Conservation (phyloP, 1,140 invertebrate genomes). For the Vanessa tameamea region DNA sequence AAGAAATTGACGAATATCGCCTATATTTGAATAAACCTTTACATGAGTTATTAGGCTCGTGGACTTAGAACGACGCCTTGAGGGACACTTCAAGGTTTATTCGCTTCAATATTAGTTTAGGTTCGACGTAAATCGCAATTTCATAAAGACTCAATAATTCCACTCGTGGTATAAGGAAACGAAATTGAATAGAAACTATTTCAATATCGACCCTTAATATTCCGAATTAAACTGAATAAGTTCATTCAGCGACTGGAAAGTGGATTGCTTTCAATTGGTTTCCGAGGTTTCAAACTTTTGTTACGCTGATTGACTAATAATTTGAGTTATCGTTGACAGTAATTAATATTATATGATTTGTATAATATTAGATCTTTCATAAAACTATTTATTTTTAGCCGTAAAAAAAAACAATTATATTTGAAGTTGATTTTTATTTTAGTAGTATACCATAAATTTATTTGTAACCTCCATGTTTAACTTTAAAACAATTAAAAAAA, state of each 20-base stretch:
- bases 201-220: conserved; percentile 16
- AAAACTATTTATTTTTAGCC: too few relatives aligned
- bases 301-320: not conserved
- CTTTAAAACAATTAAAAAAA: too few relatives aligned
- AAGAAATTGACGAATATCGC: not conserved
- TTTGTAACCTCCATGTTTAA: too few relatives aligned
- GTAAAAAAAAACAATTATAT: too few relatives aligned
- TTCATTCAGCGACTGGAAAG: conserved; percentile 3
- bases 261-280: conserved; percentile 8
- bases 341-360: too few relatives aligned
- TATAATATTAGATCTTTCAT: too few relatives aligned
- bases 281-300: conserved; percentile 5
- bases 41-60: conserved; percentile 39
- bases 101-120: conserved; percentile 39
- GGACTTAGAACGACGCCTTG: conserved; percentile 55
- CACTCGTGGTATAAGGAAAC: not conserved
- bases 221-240: conserved; percentile 1
- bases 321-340: not conserved
- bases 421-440: too few relatives aligned
- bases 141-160: conserved; percentile 34
- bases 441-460: too few relatives aligned
- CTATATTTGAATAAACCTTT: conserved; percentile 5
- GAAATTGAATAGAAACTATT: conserved; percentile 16
- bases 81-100: conserved; percentile 44
- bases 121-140: conserved; percentile 27